These are phyloP conservation scores for Columbina picui DNA, from an alignment of 2,113 vertebrate species.

Conservation along the genomic window DNA sequence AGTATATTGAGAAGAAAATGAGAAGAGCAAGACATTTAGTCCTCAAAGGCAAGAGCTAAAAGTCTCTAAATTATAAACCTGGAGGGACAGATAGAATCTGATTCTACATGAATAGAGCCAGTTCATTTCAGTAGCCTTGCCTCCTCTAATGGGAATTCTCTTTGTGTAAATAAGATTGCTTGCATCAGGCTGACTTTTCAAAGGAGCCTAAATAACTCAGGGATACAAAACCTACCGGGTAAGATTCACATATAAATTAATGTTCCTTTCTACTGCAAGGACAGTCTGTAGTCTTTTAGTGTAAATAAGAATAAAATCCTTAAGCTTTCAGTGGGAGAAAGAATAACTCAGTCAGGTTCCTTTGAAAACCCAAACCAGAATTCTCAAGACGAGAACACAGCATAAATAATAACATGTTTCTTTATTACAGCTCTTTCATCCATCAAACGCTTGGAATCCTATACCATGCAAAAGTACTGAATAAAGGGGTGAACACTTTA, in stretches of 20 bases:
- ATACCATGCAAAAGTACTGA: background rate
- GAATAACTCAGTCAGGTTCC: background rate
- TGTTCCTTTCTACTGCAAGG: background rate
- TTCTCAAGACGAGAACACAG: background rate
- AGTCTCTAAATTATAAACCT: background rate
- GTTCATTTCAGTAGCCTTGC: background rate
- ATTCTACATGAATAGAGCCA: background rate
- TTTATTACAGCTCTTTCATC: background rate
- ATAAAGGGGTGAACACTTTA: background rate
- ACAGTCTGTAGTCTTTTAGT: background rate
- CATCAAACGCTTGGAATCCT: background rate
- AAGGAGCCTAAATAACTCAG: background rate
- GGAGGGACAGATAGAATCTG: background rate
- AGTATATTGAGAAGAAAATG: background rate
- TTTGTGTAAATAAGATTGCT: background rate
- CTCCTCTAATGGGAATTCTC: background rate
- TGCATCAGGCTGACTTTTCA: background rate
- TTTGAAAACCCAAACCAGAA: slow-evolving; percentile 18
- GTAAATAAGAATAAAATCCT: slow-evolving; percentile 22
- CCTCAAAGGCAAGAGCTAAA: background rate
- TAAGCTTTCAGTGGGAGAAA: background rate
- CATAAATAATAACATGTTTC: slow-evolving; percentile 4
- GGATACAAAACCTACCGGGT: background rate
- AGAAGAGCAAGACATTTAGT: background rate
- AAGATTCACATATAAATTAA: background rate